phyloP scores from a whole-genome alignment of 2,113 vertebrate species.

The Amphiprion percula region DNA sequence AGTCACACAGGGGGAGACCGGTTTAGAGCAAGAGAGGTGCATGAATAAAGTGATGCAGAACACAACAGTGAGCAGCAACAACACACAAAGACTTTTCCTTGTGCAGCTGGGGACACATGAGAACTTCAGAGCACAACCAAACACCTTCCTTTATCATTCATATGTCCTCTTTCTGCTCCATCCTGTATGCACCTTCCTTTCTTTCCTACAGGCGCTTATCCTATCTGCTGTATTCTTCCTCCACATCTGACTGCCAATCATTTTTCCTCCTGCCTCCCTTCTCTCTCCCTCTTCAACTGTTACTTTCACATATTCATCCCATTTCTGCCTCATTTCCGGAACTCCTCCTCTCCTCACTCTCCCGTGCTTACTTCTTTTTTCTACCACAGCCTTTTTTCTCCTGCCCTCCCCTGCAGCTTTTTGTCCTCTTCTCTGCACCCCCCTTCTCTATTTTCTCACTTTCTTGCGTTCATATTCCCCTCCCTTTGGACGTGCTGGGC shows the following conservation, averaged over 20 bases:
- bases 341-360: constrained; percentile 1
- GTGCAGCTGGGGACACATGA: background rate
- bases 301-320: background rate
- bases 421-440: constrained; percentile 37
- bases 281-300: background rate
- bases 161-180: constrained; percentile 9
- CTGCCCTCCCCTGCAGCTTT: constrained; percentile 41
- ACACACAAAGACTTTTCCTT: constrained; percentile 6
- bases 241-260: constrained; percentile 33
- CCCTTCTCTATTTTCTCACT: constrained; percentile 46
- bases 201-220: constrained; percentile 22
- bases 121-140: constrained; percentile 41
- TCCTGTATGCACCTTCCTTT: constrained; percentile 11
- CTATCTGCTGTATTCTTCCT: constrained; percentile 27
- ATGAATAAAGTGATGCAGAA: background rate
- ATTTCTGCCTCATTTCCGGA: constrained; percentile 8
- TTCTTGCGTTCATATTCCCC: constrained; percentile 40
- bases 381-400: constrained; percentile 27
- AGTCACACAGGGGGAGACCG: background rate
- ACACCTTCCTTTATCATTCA: constrained; percentile 36
- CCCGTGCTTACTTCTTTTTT: constrained; percentile 12
- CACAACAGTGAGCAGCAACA: constrained; percentile 19
- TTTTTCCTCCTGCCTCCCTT: constrained; percentile 1
- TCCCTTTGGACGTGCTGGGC: constrained; percentile 47
- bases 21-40: background rate